phyloP scores from a whole-genome alignment of 2,113 vertebrate genomes.

The Pseudolaguvia tuberculata region DNA sequence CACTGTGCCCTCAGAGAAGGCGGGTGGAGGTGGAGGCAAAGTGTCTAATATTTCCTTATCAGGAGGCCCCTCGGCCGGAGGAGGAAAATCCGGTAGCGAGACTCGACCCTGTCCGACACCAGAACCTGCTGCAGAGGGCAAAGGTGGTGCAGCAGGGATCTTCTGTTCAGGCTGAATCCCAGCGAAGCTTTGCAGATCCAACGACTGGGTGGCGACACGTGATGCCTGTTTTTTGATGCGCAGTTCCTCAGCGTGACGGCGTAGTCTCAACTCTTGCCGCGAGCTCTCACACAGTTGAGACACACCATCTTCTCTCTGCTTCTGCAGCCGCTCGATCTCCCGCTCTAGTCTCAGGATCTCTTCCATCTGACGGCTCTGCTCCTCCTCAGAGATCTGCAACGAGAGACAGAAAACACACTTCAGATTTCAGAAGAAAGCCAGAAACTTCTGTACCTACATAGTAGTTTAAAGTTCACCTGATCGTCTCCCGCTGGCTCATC shows the following conservation, averaged over 20 bases:
- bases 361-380: conserved; percentile 81
- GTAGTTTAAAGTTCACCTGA: not conserved
- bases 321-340: conserved; percentile 85
- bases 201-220: conserved; percentile 79
- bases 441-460: not conserved
- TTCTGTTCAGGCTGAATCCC: conserved; percentile 62
- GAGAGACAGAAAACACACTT: not conserved
- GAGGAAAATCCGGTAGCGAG: conserved; percentile 68
- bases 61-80: conserved; percentile 60
- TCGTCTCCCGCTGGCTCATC: not conserved
- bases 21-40: conserved; percentile 70
- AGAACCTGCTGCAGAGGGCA: conserved; percentile 74
- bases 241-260: conserved; percentile 80
- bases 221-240: conserved; percentile 84
- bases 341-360: conserved; percentile 83
- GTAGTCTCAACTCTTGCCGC: conserved; percentile 76
- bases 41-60: conserved; percentile 69
- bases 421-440: not conserved
- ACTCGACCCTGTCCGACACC: conserved; percentile 78
- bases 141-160: conserved; percentile 52
- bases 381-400: conserved; percentile 57
- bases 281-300: conserved; percentile 78
- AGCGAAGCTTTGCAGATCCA: conserved; percentile 80
- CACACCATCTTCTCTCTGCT: conserved; percentile 79
- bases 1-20: conserved; percentile 66